Conservation (phyloP, 2,113 vertebrate genomes). For the Anhinga rufa region DNA sequence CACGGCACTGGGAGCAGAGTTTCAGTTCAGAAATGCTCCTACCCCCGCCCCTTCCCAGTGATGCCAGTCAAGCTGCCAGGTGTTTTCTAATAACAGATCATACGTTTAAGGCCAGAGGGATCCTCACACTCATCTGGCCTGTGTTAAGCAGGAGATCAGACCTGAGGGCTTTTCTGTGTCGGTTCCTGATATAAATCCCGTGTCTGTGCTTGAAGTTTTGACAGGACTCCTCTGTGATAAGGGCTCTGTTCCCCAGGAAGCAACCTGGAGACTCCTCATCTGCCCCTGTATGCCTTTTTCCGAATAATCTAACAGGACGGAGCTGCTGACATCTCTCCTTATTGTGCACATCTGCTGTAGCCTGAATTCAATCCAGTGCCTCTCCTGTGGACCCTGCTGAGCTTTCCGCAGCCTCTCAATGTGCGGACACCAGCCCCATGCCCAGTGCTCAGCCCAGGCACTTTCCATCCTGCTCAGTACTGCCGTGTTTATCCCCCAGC, state of each 20-base stretch:
- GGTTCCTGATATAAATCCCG: neutral
- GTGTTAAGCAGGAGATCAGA: conserved; percentile 21
- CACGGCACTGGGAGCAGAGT: neutral
- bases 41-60: neutral
- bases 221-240: neutral
- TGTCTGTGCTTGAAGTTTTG: neutral
- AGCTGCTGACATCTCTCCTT: neutral
- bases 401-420: neutral
- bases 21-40: neutral
- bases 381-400: neutral
- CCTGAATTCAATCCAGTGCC: neutral
- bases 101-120: conserved; percentile 15
- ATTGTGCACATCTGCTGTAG: neutral
- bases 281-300: neutral
- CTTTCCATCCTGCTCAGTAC: rapidly evolving
- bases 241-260: neutral
- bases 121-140: neutral
- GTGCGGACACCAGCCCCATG: neutral
- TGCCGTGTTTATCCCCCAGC: neutral
- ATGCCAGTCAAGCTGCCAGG: conserved; percentile 23
- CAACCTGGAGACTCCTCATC: neutral
- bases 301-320: neutral
- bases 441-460: rapidly evolving
- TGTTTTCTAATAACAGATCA: conserved; percentile 34
- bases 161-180: conserved; percentile 43